Evolutionary conservation across 2,888 invertebrate genomes (phyloP).

Genomic region (Euproctis similis): DNA sequence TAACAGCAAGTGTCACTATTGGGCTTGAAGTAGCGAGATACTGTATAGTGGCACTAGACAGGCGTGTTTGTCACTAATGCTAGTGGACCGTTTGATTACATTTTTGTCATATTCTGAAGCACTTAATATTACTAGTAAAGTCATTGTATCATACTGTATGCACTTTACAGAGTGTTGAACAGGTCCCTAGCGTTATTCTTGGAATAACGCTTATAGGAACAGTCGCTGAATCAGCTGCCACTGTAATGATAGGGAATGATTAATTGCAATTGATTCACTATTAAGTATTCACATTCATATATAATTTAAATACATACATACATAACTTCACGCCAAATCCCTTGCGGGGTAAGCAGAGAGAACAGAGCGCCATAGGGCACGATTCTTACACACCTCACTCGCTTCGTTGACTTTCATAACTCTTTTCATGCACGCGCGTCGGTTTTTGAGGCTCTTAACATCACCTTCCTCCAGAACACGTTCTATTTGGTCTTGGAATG

Average conservation of each 20-base stretch:
- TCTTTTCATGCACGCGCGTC: too few species aligned
- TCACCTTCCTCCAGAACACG: too few species aligned
- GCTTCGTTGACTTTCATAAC: too few species aligned
- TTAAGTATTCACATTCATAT: neutral
- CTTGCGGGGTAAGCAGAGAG: too few species aligned
- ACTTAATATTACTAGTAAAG: constrained; percentile 18
- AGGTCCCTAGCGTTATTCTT: constrained; percentile 70
- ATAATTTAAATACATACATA: neutral
- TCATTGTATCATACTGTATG: constrained; percentile 21
- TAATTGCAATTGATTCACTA: neutral
- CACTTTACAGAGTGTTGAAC: constrained; percentile 61
- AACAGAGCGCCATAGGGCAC: too few species aligned
- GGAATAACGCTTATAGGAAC: constrained; percentile 68
- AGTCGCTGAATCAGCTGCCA: constrained; percentile 75
- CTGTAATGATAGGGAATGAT: constrained; percentile 35
- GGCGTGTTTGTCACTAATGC: constrained; percentile 21
- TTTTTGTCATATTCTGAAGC: too few species aligned
- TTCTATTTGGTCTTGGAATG: too few species aligned
- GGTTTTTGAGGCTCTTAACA: too few species aligned
- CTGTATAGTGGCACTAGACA: neutral
- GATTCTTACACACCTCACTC: too few species aligned
- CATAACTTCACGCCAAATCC: too few species aligned
- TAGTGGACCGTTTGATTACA: too few species aligned
- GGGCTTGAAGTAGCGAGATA: constrained; percentile 15
- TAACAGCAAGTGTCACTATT: neutral